These are phyloP conservation scores for Cryptoprocta ferox DNA, from an alignment of 2,797 vertebrate species.

Conservation along the genomic window DNA sequence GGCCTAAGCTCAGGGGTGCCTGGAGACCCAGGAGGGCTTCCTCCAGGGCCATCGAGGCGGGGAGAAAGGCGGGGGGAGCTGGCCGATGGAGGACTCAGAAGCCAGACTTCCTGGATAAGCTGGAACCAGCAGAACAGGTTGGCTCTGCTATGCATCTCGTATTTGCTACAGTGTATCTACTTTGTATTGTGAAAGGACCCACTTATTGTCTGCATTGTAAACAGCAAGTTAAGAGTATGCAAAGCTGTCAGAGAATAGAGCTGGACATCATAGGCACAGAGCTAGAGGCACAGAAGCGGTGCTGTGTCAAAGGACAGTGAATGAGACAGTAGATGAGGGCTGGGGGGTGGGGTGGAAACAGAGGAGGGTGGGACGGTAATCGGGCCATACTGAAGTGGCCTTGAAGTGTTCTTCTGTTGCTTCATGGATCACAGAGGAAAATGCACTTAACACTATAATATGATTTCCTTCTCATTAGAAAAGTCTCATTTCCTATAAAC, in stretches of 20 bases:
- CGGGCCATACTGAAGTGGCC: neutral
- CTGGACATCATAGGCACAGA: neutral
- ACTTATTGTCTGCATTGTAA: conserved; percentile 32
- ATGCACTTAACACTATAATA: neutral
- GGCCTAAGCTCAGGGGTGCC: neutral
- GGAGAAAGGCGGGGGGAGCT: too few relatives aligned
- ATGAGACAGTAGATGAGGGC: too few relatives aligned
- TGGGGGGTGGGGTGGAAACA: accelerated
- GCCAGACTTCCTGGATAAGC: conserved; percentile 6
- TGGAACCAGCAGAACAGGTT: conserved; percentile 67
- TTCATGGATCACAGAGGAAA: neutral
- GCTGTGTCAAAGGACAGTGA: neutral
- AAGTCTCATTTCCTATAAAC: neutral
- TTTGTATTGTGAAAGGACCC: neutral
- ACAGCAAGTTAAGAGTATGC: neutral
- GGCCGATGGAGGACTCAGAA: neutral
- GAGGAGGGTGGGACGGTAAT: neutral
- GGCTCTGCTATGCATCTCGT: neutral
- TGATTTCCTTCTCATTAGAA: conserved; percentile 39
- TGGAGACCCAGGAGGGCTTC: neutral
- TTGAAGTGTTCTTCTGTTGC: neutral
- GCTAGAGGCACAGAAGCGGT: neutral
- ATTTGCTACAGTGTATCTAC: neutral
- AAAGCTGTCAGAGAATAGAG: neutral
- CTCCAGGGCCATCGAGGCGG: too few relatives aligned